Evolutionary conservation across 2,888 invertebrate genomes (phyloP), one percentile per base, ranked within the genome.

Genomic region (Choristoneura rosaceana): DNA sequence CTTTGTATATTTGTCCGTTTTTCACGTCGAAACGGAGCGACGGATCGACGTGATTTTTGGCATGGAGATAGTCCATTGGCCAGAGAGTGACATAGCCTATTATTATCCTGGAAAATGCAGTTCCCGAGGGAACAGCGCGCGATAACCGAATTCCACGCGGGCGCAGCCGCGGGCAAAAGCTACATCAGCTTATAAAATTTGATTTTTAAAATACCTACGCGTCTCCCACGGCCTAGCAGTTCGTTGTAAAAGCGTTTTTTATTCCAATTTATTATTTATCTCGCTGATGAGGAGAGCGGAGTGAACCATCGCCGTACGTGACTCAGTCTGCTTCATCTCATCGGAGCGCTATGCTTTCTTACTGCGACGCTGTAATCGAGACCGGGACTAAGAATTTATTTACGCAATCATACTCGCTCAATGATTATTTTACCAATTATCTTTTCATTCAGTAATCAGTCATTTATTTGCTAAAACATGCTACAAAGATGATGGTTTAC

Each of bases 281-380:
- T 89, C 88, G 84, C 85, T 83, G 86, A 85, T 88, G 89, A 87
- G 85, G 89, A 89, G 91, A 92, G 89, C 88, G 89, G 88, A 87
- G 87, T 90, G 88, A 87, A 87, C 85, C 85, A 86, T 88, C 87
- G 84, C 76, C 79, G 88, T 87, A 93, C 92, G 92, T 93, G 92
- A 90, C 90, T 87, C 79, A 86, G 83, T 81, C 83, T 82, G 81
- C 77, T 80, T 81, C 84, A 82, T 87, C 84, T 85, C 83, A 81
- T 77, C 81, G 80, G 77, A 77, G 82, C 83, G 83, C 85, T 85
- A 85, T 87, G 83, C 82, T 88, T 86, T 87, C 80, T 81, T 87
- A 79, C 85, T 47, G 41, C 50, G 59, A 52, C 60, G 50, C 17
- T 70, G 70, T 65, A 15, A 70, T 60, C 43, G 50, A 55, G 8